Conservation (phyloP, 2,113 vertebrate species). For the Terrapene triunguis region DNA sequence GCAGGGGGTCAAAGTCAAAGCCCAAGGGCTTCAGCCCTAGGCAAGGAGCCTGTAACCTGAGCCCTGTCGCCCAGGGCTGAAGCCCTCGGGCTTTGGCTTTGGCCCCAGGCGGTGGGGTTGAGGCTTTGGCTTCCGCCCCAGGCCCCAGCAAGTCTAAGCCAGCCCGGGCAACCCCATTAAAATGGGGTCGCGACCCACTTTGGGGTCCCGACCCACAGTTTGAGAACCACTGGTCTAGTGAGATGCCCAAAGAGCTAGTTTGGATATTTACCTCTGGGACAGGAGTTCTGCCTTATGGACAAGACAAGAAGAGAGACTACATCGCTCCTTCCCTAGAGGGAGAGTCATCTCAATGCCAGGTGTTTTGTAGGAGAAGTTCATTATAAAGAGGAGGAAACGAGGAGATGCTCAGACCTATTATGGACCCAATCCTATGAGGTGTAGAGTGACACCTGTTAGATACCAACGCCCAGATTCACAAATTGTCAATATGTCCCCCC, state of each 20-base stretch:
- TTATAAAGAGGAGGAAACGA: background rate
- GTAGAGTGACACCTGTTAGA: background rate
- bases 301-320: background rate
- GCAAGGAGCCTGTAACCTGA: no score
- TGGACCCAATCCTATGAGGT: background rate
- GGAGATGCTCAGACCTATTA: background rate
- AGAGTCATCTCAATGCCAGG: background rate
- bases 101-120: no score
- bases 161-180: no score
- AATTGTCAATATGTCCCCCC: accelerated
- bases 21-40: no score
- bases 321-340: background rate
- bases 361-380: background rate
- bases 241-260: background rate
- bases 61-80: no score
- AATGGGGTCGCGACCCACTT: no score
- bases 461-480: background rate
- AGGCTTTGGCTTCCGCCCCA: no score
- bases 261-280: background rate
- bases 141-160: no score
- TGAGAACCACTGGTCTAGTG: no score
- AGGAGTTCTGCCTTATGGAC: background rate
- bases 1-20: no score
- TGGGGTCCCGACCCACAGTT: no score
- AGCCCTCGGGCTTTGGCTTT: no score